These are phyloP conservation scores for Gasterosteus aculeatus DNA, from an alignment of 2,113 vertebrate genomes.

Conservation along the genomic window DNA sequence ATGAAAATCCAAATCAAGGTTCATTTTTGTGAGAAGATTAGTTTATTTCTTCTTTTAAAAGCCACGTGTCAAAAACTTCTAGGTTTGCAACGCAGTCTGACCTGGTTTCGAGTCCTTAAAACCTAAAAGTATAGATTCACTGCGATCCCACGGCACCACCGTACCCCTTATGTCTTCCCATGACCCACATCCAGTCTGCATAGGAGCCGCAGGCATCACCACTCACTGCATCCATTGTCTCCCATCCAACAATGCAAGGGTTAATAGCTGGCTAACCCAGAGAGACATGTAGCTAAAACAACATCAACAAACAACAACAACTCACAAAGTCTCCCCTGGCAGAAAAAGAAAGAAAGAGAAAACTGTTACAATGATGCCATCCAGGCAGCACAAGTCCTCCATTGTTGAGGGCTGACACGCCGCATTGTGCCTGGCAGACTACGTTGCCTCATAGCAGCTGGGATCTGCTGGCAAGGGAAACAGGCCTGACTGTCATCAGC, in stretches of 20 bases:
- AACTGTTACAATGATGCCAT: conserved; percentile 77
- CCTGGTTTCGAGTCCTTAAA: conserved; percentile 13
- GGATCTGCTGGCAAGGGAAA: conserved; percentile 75
- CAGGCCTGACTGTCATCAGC: conserved; percentile 77
- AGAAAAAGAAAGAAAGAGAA: conserved; percentile 19
- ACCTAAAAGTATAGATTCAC: conserved; percentile 3
- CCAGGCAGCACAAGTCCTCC: conserved; percentile 72
- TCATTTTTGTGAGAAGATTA: background rate
- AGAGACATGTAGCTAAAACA: conserved; percentile 61
- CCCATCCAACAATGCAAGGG: conserved; percentile 45
- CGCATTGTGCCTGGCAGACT: conserved; percentile 79
- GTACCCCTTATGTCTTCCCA: conserved; percentile 51
- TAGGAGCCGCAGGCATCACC: conserved; percentile 31
- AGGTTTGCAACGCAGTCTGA: background rate
- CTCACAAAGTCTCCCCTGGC: conserved; percentile 51
- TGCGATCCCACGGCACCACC: background rate
- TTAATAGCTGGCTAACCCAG: conserved; percentile 55
- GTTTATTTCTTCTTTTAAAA: background rate
- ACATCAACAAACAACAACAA: conserved; percentile 65
- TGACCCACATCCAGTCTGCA: conserved; percentile 66
- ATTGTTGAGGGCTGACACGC: conserved; percentile 76
- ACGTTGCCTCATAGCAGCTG: conserved; percentile 82
- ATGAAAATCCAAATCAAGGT: background rate
- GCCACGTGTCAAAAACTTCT: background rate
- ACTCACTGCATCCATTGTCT: conserved; percentile 58